Conservation (phyloP, 2,797 vertebrate genomes). For the Halcyon smyrnensis region DNA sequence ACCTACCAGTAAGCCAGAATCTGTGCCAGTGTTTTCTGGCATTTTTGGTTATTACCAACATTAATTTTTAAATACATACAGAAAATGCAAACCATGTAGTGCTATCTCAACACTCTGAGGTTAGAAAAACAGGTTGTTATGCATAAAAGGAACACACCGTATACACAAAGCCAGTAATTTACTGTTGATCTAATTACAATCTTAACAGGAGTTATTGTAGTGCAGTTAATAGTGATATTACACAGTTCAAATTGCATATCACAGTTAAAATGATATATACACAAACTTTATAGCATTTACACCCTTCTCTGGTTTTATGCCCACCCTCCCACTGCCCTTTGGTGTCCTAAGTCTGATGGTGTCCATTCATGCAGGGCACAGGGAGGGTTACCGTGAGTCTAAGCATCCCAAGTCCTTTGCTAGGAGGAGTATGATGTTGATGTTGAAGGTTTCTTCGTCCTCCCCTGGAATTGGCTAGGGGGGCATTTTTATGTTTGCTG, state of each 20-base stretch:
- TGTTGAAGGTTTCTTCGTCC: neutral
- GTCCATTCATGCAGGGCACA: neutral
- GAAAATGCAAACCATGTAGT: neutral
- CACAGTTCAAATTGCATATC: neutral
- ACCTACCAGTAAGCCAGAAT: neutral
- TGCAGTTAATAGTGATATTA: neutral
- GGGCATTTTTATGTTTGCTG: neutral
- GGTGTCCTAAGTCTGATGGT: neutral
- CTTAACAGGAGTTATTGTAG: neutral
- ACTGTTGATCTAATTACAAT: neutral
- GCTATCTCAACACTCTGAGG: neutral
- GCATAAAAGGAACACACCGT: neutral
- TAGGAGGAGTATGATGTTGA: neutral
- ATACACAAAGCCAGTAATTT: neutral
- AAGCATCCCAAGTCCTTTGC: neutral
- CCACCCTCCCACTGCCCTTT: accelerated
- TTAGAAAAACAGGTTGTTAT: neutral
- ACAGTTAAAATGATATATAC: neutral
- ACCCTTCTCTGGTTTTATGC: neutral
- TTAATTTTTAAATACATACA: neutral
- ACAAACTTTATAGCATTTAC: neutral
- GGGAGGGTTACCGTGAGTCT: accelerated
- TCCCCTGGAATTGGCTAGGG: neutral
- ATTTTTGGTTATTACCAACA: neutral
- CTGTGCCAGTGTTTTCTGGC: neutral